phyloP scores from a whole-genome alignment of 2,113 vertebrate genomes.

The Corythornis cristatus region DNA sequence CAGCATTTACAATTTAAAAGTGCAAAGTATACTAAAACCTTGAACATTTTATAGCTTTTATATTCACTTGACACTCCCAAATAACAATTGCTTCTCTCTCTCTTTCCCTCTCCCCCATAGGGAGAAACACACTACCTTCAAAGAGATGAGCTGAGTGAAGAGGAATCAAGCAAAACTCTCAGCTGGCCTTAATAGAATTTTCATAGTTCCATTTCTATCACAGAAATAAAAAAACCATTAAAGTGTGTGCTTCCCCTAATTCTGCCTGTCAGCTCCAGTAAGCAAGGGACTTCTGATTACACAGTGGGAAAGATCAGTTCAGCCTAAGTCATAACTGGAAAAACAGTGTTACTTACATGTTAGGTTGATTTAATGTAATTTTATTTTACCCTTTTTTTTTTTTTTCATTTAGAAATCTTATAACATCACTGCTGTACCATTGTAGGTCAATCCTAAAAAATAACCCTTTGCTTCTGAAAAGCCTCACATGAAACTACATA shows the following conservation, averaged over 20 bases:
- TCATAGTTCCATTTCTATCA: slow-evolving; percentile 37
- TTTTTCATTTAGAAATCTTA: background rate
- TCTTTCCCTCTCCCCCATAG: background rate
- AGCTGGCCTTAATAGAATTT: slow-evolving; percentile 52
- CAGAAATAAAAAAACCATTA: background rate
- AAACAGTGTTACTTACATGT: background rate
- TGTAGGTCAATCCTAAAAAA: background rate
- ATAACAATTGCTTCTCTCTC: background rate
- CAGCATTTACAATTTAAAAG: slow-evolving; percentile 60
- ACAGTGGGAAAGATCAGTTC: background rate
- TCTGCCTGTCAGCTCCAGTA: slow-evolving; percentile 24
- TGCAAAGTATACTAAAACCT: slow-evolving; percentile 50
- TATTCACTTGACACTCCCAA: background rate
- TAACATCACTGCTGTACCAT: background rate
- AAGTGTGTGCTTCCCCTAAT: background rate
- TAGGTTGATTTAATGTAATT: background rate
- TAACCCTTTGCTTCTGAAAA: background rate
- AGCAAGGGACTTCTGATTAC: slow-evolving; percentile 6
- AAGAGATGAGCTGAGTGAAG: slow-evolving; percentile 41
- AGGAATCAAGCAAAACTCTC: slow-evolving; percentile 32
- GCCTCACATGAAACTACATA: background rate
- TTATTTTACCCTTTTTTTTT: background rate
- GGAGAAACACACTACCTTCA: background rate
- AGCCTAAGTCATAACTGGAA: background rate
- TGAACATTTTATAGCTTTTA: slow-evolving; percentile 21